phyloP scores from a whole-genome alignment of 2,888 invertebrate species.

The Hydrotaea diabolus region DNA sequence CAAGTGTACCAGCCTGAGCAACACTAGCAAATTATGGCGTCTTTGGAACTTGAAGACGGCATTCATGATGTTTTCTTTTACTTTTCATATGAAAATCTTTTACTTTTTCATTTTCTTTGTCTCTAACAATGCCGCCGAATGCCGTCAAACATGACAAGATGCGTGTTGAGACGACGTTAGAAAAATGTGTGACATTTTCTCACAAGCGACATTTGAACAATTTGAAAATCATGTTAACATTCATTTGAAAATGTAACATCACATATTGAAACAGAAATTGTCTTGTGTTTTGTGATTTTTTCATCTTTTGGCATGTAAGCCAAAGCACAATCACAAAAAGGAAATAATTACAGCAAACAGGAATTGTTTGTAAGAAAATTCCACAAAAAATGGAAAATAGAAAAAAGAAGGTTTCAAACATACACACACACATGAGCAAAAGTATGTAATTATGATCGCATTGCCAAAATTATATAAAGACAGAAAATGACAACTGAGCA shows the following conservation, averaged over 20 bases:
- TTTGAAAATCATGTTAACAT: constrained; percentile 47
- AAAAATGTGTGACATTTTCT: constrained; percentile 59
- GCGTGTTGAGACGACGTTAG: neutral
- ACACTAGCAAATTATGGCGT: neutral
- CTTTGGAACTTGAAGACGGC: neutral
- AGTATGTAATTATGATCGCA: neutral
- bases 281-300: too few relatives aligned
- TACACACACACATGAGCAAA: too few relatives aligned
- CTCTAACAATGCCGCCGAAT: constrained; percentile 34
- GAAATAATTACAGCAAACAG: constrained; percentile 59
- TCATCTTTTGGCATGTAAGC: too few relatives aligned
- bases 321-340: constrained; percentile 40
- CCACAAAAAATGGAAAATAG: neutral
- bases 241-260: constrained; percentile 42
- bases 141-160: constrained; percentile 50
- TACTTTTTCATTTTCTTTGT: constrained; percentile 2
- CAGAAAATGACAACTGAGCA: neutral
- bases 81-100: constrained; percentile 30
- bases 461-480: neutral
- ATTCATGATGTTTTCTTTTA: neutral
- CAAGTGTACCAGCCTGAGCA: neutral
- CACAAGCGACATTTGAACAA: constrained; percentile 37
- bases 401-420: neutral
- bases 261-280: too few relatives aligned
- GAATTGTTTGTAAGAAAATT: constrained; percentile 22